phyloP scores from a whole-genome alignment of 2,797 vertebrate species.

The Orientallactaga sibirica region DNA sequence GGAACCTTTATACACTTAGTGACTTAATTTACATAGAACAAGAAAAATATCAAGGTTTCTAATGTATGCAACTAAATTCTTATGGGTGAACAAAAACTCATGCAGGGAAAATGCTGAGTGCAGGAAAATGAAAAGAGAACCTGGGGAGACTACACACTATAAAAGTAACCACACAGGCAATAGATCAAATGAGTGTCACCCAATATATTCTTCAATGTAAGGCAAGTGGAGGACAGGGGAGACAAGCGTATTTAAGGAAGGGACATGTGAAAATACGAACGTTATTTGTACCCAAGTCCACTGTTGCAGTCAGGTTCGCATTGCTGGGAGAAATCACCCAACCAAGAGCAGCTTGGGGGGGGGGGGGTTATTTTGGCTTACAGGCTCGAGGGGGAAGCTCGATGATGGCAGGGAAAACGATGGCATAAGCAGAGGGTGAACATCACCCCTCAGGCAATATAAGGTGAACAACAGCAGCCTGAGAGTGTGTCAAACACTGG shows the following conservation, averaged over 20 bases:
- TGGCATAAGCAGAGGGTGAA: too few relatives aligned
- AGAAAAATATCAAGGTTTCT: constrained; percentile 16
- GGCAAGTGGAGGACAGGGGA: not conserved
- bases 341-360: too few relatives aligned
- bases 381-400: too few relatives aligned
- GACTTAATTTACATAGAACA: not conserved
- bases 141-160: not conserved
- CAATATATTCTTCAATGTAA: not conserved
- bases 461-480: too few relatives aligned
- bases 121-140: not conserved
- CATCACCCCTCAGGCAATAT: too few relatives aligned
- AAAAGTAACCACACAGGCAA: not conserved
- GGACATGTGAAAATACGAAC: not conserved
- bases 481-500: too few relatives aligned
- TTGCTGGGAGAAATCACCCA: too few relatives aligned
- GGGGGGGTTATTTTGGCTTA: too few relatives aligned
- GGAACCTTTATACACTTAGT: not conserved
- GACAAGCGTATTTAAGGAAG: not conserved
- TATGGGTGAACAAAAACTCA: constrained; percentile 27
- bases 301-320: too few relatives aligned
- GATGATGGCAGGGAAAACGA: too few relatives aligned
- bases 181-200: not conserved
- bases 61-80: not conserved
- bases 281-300: not conserved
- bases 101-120: not conserved